These are phyloP conservation scores for Epizoanthus illoricatus DNA, from an alignment of 92 coral and sea anemone species.

Conservation along the genomic window DNA sequence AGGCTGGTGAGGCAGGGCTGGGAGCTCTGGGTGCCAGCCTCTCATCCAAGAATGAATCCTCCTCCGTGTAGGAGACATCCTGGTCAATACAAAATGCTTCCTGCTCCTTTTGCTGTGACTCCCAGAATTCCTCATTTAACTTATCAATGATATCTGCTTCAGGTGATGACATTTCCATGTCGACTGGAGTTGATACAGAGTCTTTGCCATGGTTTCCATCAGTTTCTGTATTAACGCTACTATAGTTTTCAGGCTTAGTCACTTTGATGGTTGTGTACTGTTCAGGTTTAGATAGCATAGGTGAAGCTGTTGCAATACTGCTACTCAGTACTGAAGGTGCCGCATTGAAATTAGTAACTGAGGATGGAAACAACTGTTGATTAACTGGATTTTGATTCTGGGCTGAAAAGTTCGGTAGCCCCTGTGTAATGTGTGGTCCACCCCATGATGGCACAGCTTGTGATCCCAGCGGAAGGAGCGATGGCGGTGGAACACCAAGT, in stretches of 20 bases:
- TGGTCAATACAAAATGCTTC: neutral
- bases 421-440: neutral
- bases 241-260: neutral
- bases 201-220: conserved; percentile 37
- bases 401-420: neutral
- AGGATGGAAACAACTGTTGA: conserved; percentile 13
- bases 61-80: neutral
- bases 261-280: neutral
- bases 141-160: conserved; percentile 90
- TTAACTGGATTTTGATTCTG: conserved; percentile 26
- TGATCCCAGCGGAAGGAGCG: conserved; percentile 13
- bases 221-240: neutral
- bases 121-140: conserved; percentile 92
- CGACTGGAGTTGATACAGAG: conserved; percentile 59
- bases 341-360: neutral
- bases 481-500: conserved; percentile 6
- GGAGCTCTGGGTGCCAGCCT: neutral
- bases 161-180: conserved; percentile 94
- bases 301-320: neutral
- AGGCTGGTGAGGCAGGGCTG: conserved; percentile 14
- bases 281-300: neutral
- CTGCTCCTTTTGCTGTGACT: conserved; percentile 49
- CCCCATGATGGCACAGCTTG: conserved; percentile 6
- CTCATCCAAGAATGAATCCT: neutral
- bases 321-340: neutral